Conservation (phyloP, 2,888 invertebrate species). For the Calliopum simillimum region DNA sequence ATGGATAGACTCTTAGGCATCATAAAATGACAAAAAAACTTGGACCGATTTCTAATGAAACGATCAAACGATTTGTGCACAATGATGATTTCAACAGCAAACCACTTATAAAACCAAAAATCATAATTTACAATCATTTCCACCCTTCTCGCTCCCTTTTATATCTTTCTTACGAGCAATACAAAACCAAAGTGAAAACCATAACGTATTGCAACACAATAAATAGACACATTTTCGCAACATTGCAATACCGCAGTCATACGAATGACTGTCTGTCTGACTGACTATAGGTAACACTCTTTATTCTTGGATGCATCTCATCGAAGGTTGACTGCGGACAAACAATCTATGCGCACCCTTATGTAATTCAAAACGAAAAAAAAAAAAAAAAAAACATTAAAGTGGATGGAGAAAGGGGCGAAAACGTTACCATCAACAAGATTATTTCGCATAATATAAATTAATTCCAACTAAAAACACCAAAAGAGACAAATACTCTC, state of each 20-base stretch:
- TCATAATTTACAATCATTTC: neutral
- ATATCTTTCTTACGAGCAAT: neutral
- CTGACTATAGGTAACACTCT: no score
- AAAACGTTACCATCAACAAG: constrained; percentile 64
- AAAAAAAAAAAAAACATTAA: constrained; percentile 25
- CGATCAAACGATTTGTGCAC: constrained; percentile 8
- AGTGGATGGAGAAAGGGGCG: constrained; percentile 57
- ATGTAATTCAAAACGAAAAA: constrained; percentile 14
- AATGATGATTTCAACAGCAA: neutral
- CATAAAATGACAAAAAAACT: neutral
- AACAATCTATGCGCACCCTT: constrained; percentile 7
- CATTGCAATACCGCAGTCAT: neutral
- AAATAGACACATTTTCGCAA: constrained; percentile 12
- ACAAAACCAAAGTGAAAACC: constrained; percentile 15
- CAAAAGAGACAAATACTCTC: constrained; percentile 51
- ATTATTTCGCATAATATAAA: constrained; percentile 65
- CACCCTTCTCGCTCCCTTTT: constrained; percentile 7
- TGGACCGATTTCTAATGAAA: constrained; percentile 12
- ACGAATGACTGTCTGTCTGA: neutral
- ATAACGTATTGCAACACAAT: constrained; percentile 28
- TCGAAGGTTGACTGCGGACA: no score
- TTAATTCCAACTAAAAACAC: constrained; percentile 61
- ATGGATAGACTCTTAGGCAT: neutral
- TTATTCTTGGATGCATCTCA: no score
- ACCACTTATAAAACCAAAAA: constrained; percentile 8